Evolutionary conservation across 1,140 invertebrate genomes (phyloP), one percentile per base, ranked within the genome.

Genomic region (Berghia stephanieae): DNA sequence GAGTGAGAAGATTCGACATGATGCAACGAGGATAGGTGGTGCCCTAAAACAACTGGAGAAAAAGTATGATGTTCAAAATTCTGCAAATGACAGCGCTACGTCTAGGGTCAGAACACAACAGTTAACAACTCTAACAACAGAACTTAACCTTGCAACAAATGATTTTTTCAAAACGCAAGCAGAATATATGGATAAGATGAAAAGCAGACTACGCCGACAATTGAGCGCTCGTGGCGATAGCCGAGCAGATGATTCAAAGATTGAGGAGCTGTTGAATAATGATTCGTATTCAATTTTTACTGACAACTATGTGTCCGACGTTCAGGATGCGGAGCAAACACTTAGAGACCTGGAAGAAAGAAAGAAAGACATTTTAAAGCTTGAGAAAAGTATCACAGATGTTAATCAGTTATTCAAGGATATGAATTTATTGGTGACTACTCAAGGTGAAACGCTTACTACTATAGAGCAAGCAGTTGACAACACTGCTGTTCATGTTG

Each of bases 321-420:
- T 82, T 24, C 77, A 82, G 27, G 80, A 84, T 78, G 83, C 84
- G 13, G 79, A 81, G 55, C 55, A 78, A 60, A 80, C 81, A 27
- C 67, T 85, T 31, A 80, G 82, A 46, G 68, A 81, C 34, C 86
- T 83, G 89, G 93, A 71, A 92, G 93, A 81, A 92, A 95, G 84
- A 34, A 76, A 85, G 34, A 78, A 82, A 63, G 84, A 83, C 72
- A 78, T 85, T 55, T 75, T 78, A 21, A 76, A 81, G 27, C 74
- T 85, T 44, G 84, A 85, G 74, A 81, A 81, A 72, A 82, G 81
- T 75, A 80, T 85, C 16, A 73, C 79, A 13, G 80, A 84, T 57
- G 84, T 85, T 0, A 83, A 85, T 72, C 66, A 76, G 31, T 57
- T 85, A n/a, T 85, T 85, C 63, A 83, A 81, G 31, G 84, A 84